These are phyloP conservation scores for Liparis tanakae DNA, from an alignment of 2,797 vertebrate genomes.

Conservation along the genomic window DNA sequence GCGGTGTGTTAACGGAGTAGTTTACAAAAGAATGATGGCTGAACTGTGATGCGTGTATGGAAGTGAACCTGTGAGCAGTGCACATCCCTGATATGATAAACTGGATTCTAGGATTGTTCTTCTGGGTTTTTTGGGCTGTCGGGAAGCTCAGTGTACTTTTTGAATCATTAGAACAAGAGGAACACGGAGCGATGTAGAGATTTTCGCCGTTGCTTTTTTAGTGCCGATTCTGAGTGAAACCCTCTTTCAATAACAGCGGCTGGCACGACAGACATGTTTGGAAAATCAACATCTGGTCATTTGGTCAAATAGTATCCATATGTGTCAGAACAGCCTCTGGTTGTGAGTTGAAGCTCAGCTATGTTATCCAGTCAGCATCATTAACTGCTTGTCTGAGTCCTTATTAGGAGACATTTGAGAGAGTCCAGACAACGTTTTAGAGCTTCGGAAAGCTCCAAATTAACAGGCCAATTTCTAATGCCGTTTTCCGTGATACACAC, in stretches of 20 bases:
- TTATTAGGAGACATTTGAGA: conserved; percentile 61
- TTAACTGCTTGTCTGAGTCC: conserved; percentile 57
- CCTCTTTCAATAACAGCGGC: conserved; percentile 59
- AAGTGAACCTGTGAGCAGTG: conserved; percentile 8
- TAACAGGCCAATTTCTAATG: conserved; percentile 36
- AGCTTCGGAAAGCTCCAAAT: conserved; percentile 41
- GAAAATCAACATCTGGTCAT: conserved; percentile 75
- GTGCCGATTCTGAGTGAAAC: conserved; percentile 52
- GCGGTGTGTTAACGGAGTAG: not conserved
- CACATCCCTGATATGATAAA: conserved; percentile 14
- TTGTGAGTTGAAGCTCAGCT: conserved; percentile 59
- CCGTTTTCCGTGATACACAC: conserved; percentile 17
- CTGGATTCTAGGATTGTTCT: conserved; percentile 20
- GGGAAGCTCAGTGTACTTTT: conserved; percentile 22
- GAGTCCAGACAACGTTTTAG: conserved; percentile 48
- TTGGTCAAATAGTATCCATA: conserved; percentile 72
- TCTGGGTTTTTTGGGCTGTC: conserved; percentile 23
- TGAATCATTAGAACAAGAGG: conserved; percentile 33
- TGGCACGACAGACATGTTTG: conserved; percentile 67
- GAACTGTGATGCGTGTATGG: conserved; percentile 3
- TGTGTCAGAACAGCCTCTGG: conserved; percentile 68
- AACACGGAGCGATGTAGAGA: conserved; percentile 28
- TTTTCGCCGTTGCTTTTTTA: conserved; percentile 34
- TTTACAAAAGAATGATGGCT: conserved; percentile 13
- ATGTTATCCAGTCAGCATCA: conserved; percentile 61